Base-by-base conservation (phyloP, 2,888 invertebrate species). In the Aelia acuminata region DNA sequence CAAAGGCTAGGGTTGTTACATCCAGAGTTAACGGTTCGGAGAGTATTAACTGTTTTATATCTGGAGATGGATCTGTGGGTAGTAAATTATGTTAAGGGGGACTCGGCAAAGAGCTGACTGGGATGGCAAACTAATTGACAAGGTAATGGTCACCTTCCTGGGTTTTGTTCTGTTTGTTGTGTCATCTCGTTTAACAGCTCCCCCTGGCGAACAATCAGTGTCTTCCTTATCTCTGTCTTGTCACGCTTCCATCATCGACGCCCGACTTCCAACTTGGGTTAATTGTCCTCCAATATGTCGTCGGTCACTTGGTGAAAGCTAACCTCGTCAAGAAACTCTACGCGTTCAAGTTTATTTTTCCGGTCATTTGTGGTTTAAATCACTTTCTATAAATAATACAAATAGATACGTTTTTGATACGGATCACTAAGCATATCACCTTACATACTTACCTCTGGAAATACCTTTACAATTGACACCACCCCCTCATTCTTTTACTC, bases 151-250 rank as follows among this genome's bases (percentile, higher is more conserved):
- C 80, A 80, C 80, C 80, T 80, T 80, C 80, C 80, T 80, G 80
- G 80, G 80, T 80, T 80, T 80, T 80, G 80, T 80, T 80, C 80
- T 47, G 80, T 80, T 80, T 80, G 80, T 80, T 80, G 80, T 80
- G 80, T 80, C 80, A 80, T 80, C 80, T 80, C 80, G 80, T 80
- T 80, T 80, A 80, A 80, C 80, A 43, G 80, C 80, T 47, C 80
- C 39, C 80, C 13, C 43, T 80, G n/a, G 43, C n/a, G 10, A 80
- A 80, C 80, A 80, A 80, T 80, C 80, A 80, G n/a, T n/a, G 80
- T n/a, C 80, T 47, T 43, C 80, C 80, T 80, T 80, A 80, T 80
- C 80, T 80, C 10, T 47, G 80, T 80, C 80, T 47, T 39, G 80
- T 80, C 80, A 80, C 80, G 80, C 43, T 80, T 47, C 43, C 80